phyloP scores from a whole-genome alignment of 2,888 invertebrate genomes.

The Pollenia griseotomentosa region DNA sequence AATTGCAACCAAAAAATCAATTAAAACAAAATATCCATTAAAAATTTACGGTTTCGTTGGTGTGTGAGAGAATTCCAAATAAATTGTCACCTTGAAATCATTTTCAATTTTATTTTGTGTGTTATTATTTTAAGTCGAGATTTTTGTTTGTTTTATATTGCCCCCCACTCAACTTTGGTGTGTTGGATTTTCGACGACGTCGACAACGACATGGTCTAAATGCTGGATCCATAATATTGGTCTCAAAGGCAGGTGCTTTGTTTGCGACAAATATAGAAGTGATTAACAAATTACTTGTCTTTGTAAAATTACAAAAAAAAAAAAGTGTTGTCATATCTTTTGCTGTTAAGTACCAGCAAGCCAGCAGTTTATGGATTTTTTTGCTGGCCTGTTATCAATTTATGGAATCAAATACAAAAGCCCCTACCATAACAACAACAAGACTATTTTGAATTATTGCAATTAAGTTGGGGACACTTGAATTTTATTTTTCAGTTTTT shows the following conservation, averaged over 20 bases:
- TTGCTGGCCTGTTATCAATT: constrained; percentile 25
- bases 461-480: constrained; percentile 41
- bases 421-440: neutral
- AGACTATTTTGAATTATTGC: constrained; percentile 32
- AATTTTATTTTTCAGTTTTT: constrained; percentile 1
- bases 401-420: constrained; percentile 15
- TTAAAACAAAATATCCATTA: constrained; percentile 36
- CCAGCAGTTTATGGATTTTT: neutral
- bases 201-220: constrained; percentile 8
- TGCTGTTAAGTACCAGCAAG: neutral
- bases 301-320: neutral
- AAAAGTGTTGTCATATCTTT: constrained; percentile 36
- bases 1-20: constrained; percentile 48
- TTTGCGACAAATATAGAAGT: constrained; percentile 26
- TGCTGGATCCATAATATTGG: constrained; percentile 31
- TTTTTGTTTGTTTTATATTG: constrained; percentile 43
- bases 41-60: constrained; percentile 43
- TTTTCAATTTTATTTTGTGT: constrained; percentile 42
- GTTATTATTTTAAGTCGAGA: constrained; percentile 54
- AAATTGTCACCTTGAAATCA: constrained; percentile 68
- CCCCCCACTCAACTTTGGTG: constrained; percentile 36
- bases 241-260: constrained; percentile 26
- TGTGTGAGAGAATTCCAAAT: constrained; percentile 57
- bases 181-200: neutral
- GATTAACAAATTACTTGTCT: constrained; percentile 27